phyloP scores from a whole-genome alignment of 1,140 invertebrate species.

The Manduca sexta region DNA sequence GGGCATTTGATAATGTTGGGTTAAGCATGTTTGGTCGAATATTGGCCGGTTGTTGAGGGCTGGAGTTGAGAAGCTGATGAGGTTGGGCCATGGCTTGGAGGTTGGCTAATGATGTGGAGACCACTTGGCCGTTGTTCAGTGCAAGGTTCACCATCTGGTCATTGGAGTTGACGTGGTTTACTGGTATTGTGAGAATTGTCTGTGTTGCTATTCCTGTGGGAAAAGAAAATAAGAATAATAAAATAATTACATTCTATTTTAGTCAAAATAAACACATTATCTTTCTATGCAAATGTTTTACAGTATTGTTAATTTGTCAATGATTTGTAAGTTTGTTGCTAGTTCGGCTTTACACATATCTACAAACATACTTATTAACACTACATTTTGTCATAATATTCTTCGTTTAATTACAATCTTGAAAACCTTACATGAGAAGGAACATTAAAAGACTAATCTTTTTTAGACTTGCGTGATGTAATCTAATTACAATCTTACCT shows the following conservation, averaged over 20 bases:
- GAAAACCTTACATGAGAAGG: no score
- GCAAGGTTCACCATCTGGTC: constrained; percentile 88
- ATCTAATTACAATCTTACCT: constrained; percentile 75
- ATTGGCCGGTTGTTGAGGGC: constrained; percentile 53
- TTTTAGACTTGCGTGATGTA: no score
- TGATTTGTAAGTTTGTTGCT: no score
- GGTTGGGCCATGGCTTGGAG: constrained; percentile 85
- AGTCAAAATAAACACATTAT: no score
- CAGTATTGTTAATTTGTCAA: no score
- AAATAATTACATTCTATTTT: no score
- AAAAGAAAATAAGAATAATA: constrained; percentile 9
- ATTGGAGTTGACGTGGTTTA: constrained; percentile 85
- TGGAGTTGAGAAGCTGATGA: constrained; percentile 72
- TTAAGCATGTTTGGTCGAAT: constrained; percentile 76
- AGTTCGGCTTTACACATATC: no score
- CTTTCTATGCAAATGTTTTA: no score
- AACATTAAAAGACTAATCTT: no score
- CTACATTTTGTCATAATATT: no score
- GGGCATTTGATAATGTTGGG: constrained; percentile 62
- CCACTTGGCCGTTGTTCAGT: constrained; percentile 86
- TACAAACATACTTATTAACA: no score
- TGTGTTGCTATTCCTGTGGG: constrained; percentile 90
- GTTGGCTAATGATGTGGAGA: constrained; percentile 88
- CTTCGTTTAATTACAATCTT: no score
- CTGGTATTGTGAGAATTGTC: constrained; percentile 94